These are phyloP conservation scores for Arion vulgaris DNA, from an alignment of 1,140 invertebrate species.

Conservation along the genomic window DNA sequence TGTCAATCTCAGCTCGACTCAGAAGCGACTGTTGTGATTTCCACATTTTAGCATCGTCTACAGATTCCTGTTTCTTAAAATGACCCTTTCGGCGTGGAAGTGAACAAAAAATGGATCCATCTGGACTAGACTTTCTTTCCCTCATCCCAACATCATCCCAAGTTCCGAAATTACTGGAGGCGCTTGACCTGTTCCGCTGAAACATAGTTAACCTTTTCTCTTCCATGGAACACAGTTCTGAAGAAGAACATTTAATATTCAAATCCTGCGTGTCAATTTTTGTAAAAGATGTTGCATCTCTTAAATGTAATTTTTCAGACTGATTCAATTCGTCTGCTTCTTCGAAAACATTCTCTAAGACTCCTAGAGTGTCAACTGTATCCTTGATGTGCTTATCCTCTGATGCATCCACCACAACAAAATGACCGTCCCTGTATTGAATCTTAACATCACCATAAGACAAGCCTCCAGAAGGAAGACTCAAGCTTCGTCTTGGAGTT, in stretches of 20 bases:
- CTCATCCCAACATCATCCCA: background rate
- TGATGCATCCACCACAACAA: conserved; percentile 45
- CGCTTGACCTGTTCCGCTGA: too few relatives aligned
- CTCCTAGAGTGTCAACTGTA: background rate
- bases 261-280: too few relatives aligned
- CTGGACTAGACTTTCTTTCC: background rate
- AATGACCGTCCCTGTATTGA: conserved; percentile 56
- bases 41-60: conserved; percentile 36
- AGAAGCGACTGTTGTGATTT: conserved; percentile 41
- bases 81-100: conserved; percentile 25
- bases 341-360: background rate
- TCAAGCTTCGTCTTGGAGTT: conserved; percentile 46
- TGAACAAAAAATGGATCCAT: background rate
- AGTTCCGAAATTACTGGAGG: too few relatives aligned
- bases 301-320: too few relatives aligned
- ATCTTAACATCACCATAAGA: conserved; percentile 53
- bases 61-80: conserved; percentile 27
- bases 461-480: conserved; percentile 54
- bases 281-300: too few relatives aligned
- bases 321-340: background rate
- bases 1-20: conserved; percentile 21
- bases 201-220: too few relatives aligned
- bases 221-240: too few relatives aligned
- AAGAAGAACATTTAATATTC: too few relatives aligned
- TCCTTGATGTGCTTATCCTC: background rate